Percentiles rank a stretch among this genome's conserved stretches.
phyloP scores from a whole-genome alignment of 2,113 vertebrate species.

The Symphodus melops region DNA sequence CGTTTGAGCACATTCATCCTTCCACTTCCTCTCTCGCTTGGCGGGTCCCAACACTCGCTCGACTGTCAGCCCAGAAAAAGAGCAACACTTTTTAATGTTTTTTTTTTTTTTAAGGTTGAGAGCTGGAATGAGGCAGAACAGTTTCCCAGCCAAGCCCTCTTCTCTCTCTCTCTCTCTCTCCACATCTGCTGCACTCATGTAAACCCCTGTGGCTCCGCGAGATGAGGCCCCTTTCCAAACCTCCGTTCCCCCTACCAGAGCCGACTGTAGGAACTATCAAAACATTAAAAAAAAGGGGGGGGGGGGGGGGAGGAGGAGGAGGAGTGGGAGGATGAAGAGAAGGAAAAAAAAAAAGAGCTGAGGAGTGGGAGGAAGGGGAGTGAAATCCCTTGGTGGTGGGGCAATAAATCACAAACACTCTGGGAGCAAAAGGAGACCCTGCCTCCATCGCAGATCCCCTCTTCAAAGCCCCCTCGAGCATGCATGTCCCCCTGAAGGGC shows the following conservation, averaged over 20 bases:
- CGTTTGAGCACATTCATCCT: constrained; percentile 3
- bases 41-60: constrained; percentile 41
- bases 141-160: constrained; percentile 68
- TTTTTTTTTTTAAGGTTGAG: constrained; percentile 51
- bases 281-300: constrained; percentile 67
- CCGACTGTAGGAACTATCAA: constrained; percentile 79
- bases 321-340: constrained; percentile 10
- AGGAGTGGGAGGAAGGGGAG: constrained; percentile 65
- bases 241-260: constrained; percentile 63
- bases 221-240: constrained; percentile 69
- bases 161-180: constrained; percentile 58
- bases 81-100: constrained; percentile 71
- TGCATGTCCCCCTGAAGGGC: constrained; percentile 35
- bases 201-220: constrained; percentile 76
- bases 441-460: constrained; percentile 52
- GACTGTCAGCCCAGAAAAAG: constrained; percentile 71
- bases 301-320: constrained; percentile 11
- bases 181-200: constrained; percentile 86
- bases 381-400: constrained; percentile 72
- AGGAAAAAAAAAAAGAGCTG: constrained; percentile 33
- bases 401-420: constrained; percentile 80
- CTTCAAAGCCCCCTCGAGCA: constrained; percentile 67
- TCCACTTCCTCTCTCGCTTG: constrained; percentile 12
- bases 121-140: constrained; percentile 76
- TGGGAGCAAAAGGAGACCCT: constrained; percentile 75